Conservation (phyloP, 2,113 vertebrate genomes). For the Morone saxatilis region DNA sequence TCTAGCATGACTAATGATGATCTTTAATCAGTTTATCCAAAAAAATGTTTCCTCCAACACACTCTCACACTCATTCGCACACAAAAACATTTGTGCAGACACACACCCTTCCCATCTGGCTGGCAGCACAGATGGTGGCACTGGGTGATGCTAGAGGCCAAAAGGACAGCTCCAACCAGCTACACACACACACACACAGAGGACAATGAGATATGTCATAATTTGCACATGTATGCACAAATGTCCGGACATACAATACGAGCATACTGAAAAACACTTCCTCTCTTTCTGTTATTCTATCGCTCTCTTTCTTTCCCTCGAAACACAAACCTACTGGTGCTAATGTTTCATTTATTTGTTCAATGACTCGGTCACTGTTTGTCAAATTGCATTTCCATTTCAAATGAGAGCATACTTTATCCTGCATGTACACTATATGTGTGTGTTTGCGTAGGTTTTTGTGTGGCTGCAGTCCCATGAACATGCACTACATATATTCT, state of each 20-base stretch:
- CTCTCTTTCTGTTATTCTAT: neutral
- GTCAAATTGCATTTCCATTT: slow-evolving; percentile 49
- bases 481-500: slow-evolving; percentile 14
- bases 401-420: neutral
- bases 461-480: slow-evolving; percentile 2
- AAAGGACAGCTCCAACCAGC: slow-evolving; percentile 59
- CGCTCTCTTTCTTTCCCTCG: neutral
- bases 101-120: slow-evolving; percentile 46
- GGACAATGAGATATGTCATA: neutral
- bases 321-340: slow-evolving; percentile 19
- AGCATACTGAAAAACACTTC: neutral
- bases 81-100: slow-evolving; percentile 25
- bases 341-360: slow-evolving; percentile 61
- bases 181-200: slow-evolving; percentile 33
- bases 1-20: slow-evolving; percentile 4
- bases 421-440: neutral
- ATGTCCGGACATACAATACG: neutral
- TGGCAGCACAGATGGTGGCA: slow-evolving; percentile 69
- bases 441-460: neutral
- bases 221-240: slow-evolving; percentile 29
- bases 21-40: neutral
- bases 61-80: slow-evolving; percentile 21
- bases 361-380: slow-evolving; percentile 34
- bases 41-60: slow-evolving; percentile 4
- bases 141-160: slow-evolving; percentile 70